These are phyloP conservation scores for Jordanella pulchra DNA, from an alignment of 2,797 vertebrate genomes.

Conservation along the genomic window DNA sequence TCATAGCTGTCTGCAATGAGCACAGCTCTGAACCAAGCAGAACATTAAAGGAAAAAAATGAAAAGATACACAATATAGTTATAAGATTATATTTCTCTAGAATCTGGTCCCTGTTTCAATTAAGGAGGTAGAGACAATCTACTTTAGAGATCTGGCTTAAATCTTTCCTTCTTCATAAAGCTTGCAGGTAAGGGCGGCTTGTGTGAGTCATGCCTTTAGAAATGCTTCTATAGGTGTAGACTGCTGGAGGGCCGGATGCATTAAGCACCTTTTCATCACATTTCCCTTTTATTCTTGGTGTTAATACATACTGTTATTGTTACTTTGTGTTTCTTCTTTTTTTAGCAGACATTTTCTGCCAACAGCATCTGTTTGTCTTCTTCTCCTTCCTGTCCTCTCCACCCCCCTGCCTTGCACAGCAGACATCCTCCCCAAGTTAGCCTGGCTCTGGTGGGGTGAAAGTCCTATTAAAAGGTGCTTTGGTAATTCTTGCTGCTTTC, in stretches of 20 bases:
- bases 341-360: background rate
- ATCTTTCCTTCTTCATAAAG: conserved; percentile 1
- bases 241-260: conserved; percentile 6
- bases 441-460: background rate
- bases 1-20: background rate
- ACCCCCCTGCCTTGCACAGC: background rate
- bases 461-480: background rate
- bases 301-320: conserved; percentile 2
- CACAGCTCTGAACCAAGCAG: background rate
- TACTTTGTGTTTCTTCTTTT: background rate
- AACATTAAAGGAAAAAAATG: background rate
- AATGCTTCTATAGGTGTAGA: conserved; percentile 1
- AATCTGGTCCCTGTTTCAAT: background rate
- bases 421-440: background rate
- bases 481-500: background rate
- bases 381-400: conserved; percentile 4
- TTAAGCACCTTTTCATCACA: background rate
- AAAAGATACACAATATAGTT: background rate
- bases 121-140: background rate
- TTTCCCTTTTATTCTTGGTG: conserved; percentile 5
- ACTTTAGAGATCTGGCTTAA: background rate
- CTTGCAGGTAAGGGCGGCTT: background rate
- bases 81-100: background rate
- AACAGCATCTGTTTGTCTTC: background rate
- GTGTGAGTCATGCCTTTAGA: conserved; percentile 11